Percentiles rank a stretch among this genome's conserved stretches.
Evolutionary conservation across 2,888 invertebrate genomes (phyloP).

Genomic region (Serrognathus titanus): DNA sequence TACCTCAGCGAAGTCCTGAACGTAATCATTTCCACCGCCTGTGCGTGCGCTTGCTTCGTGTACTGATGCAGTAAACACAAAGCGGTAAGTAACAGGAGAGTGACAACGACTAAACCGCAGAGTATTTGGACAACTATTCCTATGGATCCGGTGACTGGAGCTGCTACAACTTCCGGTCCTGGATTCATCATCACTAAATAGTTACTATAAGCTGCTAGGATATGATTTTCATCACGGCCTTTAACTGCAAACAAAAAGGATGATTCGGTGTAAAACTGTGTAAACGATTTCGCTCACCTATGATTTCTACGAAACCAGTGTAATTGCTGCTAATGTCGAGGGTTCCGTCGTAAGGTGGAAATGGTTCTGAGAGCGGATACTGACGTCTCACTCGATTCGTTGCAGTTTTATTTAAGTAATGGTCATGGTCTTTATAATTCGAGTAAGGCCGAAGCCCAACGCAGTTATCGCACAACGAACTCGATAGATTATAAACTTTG

Average conservation of each 20-base stretch:
- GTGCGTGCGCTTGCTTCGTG: constrained; percentile 59
- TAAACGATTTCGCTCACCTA: constrained; percentile 57
- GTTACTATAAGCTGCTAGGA: constrained; percentile 67
- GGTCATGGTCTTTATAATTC: constrained; percentile 31
- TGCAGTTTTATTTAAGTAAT: constrained; percentile 16
- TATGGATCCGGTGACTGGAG: constrained; percentile 48
- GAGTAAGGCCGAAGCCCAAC: constrained; percentile 51
- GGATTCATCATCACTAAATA: constrained; percentile 73
- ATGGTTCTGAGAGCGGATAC: constrained; percentile 37
- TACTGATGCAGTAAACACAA: constrained; percentile 63
- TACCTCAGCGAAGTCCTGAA: constrained; percentile 65
- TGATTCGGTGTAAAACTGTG: neutral
- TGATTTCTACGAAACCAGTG: constrained; percentile 80
- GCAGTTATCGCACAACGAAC: constrained; percentile 50
- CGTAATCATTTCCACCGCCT: constrained; percentile 66
- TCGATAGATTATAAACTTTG: constrained; percentile 43
- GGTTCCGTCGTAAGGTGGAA: constrained; percentile 64
- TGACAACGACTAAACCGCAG: constrained; percentile 60
- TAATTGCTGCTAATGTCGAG: constrained; percentile 77
- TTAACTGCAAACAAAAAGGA: constrained; percentile 46
- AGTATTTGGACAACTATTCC: constrained; percentile 68
- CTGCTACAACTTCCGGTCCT: constrained; percentile 55
- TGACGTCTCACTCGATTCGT: constrained; percentile 37
- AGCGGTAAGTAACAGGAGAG: constrained; percentile 59
- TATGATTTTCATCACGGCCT: constrained; percentile 47